These are phyloP conservation scores for Toxonevra muliebris DNA, from an alignment of 2,888 invertebrate species.

Conservation along the genomic window DNA sequence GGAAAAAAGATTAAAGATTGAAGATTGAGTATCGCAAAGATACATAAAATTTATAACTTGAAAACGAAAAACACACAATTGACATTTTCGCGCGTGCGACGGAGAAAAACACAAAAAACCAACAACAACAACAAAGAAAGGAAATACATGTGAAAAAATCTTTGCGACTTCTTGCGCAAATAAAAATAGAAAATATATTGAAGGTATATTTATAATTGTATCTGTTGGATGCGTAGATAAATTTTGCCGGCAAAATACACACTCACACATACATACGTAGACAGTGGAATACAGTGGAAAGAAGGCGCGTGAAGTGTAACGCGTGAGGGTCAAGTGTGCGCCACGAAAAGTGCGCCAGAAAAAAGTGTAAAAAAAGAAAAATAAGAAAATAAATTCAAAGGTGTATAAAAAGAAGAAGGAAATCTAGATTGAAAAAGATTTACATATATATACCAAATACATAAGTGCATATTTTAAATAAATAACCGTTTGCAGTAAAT, in stretches of 20 bases:
- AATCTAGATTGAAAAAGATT: slow-evolving; percentile 12
- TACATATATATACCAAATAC: too few species aligned
- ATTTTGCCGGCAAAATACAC: not conserved
- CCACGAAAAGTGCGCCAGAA: not conserved
- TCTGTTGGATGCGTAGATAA: not conserved
- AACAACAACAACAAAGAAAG: not conserved
- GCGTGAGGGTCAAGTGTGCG: slow-evolving; percentile 9
- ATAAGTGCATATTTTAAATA: slow-evolving; percentile 1
- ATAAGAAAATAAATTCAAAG: slow-evolving; percentile 1
- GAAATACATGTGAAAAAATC: slow-evolving; percentile 3
- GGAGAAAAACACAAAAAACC: too few species aligned
- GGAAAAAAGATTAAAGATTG: too few species aligned
- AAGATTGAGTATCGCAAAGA: too few species aligned
- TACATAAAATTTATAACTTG: too few species aligned
- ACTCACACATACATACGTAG: not conserved
- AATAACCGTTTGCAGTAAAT: slow-evolving; percentile 9
- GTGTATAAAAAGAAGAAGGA: not conserved
- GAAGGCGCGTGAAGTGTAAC: not conserved
- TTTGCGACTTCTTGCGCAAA: not conserved
- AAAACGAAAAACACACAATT: too few species aligned
- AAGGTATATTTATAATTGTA: not conserved
- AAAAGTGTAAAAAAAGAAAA: slow-evolving; percentile 4
- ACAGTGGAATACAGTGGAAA: not conserved
- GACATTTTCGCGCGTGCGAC: too few species aligned
- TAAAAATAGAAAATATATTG: slow-evolving; percentile 2